Conservation (phyloP, 2,888 invertebrate species). For the Tipula unca region DNA sequence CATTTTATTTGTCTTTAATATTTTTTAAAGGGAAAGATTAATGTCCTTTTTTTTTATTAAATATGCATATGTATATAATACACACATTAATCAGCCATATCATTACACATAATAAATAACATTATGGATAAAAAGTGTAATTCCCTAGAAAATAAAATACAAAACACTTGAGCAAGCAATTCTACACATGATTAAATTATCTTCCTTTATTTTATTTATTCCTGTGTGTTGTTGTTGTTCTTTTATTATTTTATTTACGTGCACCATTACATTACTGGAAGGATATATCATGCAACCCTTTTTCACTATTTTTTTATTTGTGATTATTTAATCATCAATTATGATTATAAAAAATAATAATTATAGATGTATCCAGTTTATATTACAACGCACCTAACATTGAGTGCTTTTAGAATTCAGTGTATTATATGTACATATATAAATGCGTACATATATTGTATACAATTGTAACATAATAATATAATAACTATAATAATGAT, state of each 20-base stretch:
- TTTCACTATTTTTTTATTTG: not conserved
- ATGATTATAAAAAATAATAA: not conserved
- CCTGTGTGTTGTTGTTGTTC: not conserved
- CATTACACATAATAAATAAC: not conserved
- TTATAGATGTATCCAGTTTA: not conserved
- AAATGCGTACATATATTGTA: no score
- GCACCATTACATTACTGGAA: not conserved
- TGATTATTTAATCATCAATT: conserved; percentile 14
- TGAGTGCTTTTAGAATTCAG: not conserved
- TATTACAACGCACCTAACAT: not conserved
- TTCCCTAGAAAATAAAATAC: not conserved
- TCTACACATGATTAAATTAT: conserved; percentile 2
- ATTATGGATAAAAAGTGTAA: conserved; percentile 8
- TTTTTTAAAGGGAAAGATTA: not conserved
- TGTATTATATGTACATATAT: not conserved
- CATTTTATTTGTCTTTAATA: not conserved
- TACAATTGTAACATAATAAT: not conserved
- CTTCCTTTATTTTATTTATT: not conserved
- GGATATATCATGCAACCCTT: conserved; percentile 1
- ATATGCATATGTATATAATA: not conserved
- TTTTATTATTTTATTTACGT: not conserved
- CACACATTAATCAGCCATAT: conserved; percentile 14
- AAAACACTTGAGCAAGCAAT: conserved; percentile 14
- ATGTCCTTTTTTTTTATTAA: not conserved
- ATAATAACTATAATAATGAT: not conserved